Conservation (phyloP, 2,113 vertebrate genomes). For the Fulmarus glacialis region DNA sequence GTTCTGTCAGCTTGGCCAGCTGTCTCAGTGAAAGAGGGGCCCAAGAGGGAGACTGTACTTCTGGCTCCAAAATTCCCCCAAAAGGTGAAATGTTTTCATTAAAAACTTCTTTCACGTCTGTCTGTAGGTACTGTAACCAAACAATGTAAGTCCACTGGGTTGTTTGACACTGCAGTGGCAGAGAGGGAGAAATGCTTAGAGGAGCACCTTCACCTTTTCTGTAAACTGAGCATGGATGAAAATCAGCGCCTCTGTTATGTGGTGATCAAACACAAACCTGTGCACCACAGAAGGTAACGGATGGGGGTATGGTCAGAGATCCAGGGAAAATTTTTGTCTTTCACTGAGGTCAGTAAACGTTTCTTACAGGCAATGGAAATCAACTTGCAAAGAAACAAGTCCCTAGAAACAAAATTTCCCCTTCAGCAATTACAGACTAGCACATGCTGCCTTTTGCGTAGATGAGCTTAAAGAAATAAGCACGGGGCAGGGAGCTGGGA, state of each 20-base stretch:
- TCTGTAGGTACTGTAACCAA: not conserved
- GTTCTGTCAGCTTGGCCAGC: not conserved
- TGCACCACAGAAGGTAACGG: not conserved
- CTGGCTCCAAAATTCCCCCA: not conserved
- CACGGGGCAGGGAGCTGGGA: not conserved
- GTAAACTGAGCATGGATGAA: not conserved
- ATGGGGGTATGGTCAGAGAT: not conserved
- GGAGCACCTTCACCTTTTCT: not conserved
- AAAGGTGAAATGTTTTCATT: not conserved
- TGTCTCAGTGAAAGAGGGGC: rapidly evolving
- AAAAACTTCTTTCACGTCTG: not conserved
- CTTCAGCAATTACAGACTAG: not conserved
- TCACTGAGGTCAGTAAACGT: not conserved
- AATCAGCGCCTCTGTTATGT: not conserved
- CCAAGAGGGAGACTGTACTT: not conserved
- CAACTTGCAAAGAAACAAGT: not conserved
- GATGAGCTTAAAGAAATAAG: not conserved
- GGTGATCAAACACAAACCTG: not conserved
- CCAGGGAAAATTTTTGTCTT: not conserved
- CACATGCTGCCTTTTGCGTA: not conserved
- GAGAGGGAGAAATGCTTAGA: not conserved
- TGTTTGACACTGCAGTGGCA: not conserved
- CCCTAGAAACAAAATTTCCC: slow-evolving; percentile 12
- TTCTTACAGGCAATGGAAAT: not conserved
- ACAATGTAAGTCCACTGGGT: not conserved